Conservation (phyloP, 2,797 vertebrate species). For the Sylvia borin region DNA sequence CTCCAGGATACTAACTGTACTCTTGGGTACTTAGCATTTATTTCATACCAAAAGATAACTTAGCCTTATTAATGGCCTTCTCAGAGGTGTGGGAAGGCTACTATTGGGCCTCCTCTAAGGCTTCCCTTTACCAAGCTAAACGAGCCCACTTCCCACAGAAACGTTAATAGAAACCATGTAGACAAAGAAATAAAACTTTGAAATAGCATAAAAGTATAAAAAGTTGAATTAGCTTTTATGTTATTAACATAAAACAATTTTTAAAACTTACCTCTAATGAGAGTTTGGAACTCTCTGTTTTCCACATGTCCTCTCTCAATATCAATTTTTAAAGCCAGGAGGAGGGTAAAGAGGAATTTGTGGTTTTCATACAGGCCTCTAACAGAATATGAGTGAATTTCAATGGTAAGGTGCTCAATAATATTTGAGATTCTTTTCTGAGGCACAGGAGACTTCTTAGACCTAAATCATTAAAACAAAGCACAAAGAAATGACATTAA, state of each 20-base stretch:
- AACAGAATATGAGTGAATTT: conserved; percentile 81
- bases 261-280: conserved; percentile 81
- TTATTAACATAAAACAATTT: neutral
- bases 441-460: conserved; percentile 80
- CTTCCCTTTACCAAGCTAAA: neutral
- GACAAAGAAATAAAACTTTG: neutral
- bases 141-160: neutral
- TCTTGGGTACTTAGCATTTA: neutral
- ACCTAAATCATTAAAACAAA: conserved; percentile 69
- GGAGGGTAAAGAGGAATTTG: conserved; percentile 85
- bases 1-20: neutral
- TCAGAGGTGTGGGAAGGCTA: neutral
- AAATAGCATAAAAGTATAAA: neutral
- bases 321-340: conserved; percentile 86
- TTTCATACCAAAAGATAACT: neutral
- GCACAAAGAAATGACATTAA: neutral
- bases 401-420: conserved; percentile 81
- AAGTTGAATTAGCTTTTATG: neutral
- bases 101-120: neutral
- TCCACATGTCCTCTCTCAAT: conserved; percentile 79
- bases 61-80: neutral
- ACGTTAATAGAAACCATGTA: neutral
- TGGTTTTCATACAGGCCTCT: conserved; percentile 85
- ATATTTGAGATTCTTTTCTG: conserved; percentile 83
- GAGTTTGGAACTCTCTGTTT: conserved; percentile 79